Conservation (phyloP, 2,113 vertebrate genomes). For the Alosa alosa region DNA sequence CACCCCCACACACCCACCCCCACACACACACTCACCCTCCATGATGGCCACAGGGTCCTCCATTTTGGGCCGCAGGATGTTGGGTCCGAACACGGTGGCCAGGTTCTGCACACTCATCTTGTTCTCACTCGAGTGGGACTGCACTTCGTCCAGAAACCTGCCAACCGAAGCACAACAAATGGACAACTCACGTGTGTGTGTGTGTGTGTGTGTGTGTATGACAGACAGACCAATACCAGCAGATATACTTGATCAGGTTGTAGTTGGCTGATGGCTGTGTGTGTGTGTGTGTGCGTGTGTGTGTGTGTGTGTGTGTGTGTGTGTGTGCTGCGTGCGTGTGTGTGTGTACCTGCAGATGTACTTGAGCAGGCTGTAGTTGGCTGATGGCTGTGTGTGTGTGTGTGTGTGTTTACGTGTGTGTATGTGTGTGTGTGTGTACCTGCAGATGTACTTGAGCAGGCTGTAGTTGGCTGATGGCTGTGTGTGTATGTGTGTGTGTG, state of each 20-base stretch:
- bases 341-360: slow-evolving; percentile 89
- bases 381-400: slow-evolving; percentile 65
- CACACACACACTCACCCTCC: slow-evolving; percentile 77
- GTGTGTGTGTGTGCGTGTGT: background rate
- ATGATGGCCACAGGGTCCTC: slow-evolving; percentile 93
- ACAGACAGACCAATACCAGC: slow-evolving; percentile 73
- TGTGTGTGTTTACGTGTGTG: background rate
- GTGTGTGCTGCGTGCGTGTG: background rate
- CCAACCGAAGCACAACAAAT: no score
- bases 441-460: slow-evolving; percentile 96
- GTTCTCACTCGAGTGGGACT: slow-evolving; percentile 86
- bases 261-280: slow-evolving; percentile 82
- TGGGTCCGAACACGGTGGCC: slow-evolving; percentile 95
- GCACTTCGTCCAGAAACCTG: slow-evolving; percentile 96
- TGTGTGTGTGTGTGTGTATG: background rate
- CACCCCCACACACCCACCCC: no score
- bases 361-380: slow-evolving; percentile 92
- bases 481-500: background rate
- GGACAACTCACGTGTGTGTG: background rate
- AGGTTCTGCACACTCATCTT: slow-evolving; percentile 98
- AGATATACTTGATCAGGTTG: slow-evolving; percentile 94
- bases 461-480: slow-evolving; percentile 88
- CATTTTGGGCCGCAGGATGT: slow-evolving; percentile 89
- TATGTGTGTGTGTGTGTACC: slow-evolving; percentile 64
- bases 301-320: background rate